A percentile compares a stretch with the other conserved stretches of the same genome.
These are phyloP conservation scores for Barypeithes pellucidus DNA, from an alignment of 2,888 invertebrate genomes.

Conservation along the genomic window DNA sequence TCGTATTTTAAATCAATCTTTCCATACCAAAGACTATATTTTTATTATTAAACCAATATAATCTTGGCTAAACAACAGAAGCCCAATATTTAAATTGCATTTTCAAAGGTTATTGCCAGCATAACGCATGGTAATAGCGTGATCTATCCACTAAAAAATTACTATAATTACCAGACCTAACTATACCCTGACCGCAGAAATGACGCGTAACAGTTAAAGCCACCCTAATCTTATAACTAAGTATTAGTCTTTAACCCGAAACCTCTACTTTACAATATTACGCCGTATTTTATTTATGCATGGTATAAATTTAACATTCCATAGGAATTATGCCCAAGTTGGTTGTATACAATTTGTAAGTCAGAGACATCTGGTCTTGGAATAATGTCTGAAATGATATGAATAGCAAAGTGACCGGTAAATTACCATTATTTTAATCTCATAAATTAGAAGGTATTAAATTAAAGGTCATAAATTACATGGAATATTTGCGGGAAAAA, in stretches of 20 bases:
- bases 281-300: constrained; percentile 27
- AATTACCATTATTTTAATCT: constrained; percentile 33
- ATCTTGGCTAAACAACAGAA: too few relatives aligned
- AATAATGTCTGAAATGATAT: constrained; percentile 12
- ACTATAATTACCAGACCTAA: constrained; percentile 37
- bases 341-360: constrained; percentile 44
- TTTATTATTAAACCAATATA: too few relatives aligned
- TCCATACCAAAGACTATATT: too few relatives aligned
- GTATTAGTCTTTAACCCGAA: constrained; percentile 39
- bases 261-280: constrained; percentile 32
- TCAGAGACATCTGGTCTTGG: constrained; percentile 43
- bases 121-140: constrained; percentile 24
- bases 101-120: not conserved
- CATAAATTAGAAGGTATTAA: not conserved
- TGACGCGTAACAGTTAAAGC: constrained; percentile 43
- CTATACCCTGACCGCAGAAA: constrained; percentile 41
- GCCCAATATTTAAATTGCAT: not conserved
- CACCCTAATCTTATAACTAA: constrained; percentile 28
- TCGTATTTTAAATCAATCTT: too few relatives aligned
- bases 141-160: constrained; percentile 28
- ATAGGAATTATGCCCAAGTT: constrained; percentile 12
- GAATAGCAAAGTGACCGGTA: constrained; percentile 26
- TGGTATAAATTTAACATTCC: constrained; percentile 19
- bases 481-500: too few relatives aligned
- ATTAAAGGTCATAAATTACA: too few relatives aligned